Base-by-base conservation (phyloP, 1,140 invertebrate genomes). In the Meloidogyne chitwoodi region DNA sequence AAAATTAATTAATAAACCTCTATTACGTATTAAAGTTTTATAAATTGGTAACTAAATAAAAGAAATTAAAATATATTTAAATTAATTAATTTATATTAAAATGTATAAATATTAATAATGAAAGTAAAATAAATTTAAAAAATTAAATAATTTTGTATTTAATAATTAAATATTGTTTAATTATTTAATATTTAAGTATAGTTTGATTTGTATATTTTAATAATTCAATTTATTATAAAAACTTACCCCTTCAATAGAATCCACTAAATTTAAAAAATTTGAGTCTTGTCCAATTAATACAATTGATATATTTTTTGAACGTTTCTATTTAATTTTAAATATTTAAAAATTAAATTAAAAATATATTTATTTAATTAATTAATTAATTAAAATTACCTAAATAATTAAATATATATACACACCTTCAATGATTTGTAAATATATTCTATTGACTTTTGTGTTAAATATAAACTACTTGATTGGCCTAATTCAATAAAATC, bases 1-100 rank as follows among this genome's bases (percentile, higher is more conserved):
- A 34, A 79, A 73, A 44, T 63, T 29, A 34, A 79, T 26, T 29
- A 81, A 79, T 31, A 82, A 72, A 31, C 56, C 77, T 2, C 79
- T 48, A 38, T 63, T 41, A 34, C 29, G 64, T 24, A 34, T 34
- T 67, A 5, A 22, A 63, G 64, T 34, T 22, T 48, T 76, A 75
- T 38, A 75, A 31, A 24, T n/a, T 38, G 34, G 14, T 1, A 67
- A 75, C 26, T 48, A 48, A 12, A 48, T 26, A 11, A 8, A 75
- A 22, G 27, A 19, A 26, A 38, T n/a, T 22, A 22, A 63, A 34
- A 8, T 64, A 63, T 6, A n/a, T n/a, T n/a, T n/a, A n/a, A n/a
- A n/a, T n/a, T n/a, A n/a, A n/a, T n/a, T n/a, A n/a, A n/a, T n/a
- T n/a, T n/a, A n/a, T n/a, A n/a, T n/a, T n/a, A n/a, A n/a, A n/a